Evolutionary conservation across 2,113 vertebrate species (phyloP).

Genomic region (Tenrec ecaudatus): DNA sequence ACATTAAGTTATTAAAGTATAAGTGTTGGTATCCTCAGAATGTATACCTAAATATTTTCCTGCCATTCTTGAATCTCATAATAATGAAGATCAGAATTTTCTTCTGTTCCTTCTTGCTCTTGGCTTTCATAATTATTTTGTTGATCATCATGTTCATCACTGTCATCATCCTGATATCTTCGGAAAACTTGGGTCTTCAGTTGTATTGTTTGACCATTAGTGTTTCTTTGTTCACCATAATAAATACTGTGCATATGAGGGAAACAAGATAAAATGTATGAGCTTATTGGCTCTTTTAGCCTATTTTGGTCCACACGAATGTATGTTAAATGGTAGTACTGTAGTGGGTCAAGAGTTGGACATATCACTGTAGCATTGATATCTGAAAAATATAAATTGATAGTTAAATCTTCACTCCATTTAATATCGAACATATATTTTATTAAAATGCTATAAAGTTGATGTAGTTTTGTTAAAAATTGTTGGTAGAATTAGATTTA

Average conservation of each 20-base stretch:
- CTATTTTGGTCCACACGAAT: conserved; percentile 90
- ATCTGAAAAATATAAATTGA: conserved; percentile 84
- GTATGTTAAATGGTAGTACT: conserved; percentile 88
- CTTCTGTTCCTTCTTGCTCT: conserved; percentile 79
- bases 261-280: conserved; percentile 88
- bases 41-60: conserved; percentile 40
- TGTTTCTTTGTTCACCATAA: conserved; percentile 89
- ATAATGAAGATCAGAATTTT: conserved; percentile 82
- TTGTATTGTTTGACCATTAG: conserved; percentile 73
- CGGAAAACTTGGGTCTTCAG: conserved; percentile 84
- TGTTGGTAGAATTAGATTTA: conserved; percentile 15
- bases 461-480: not conserved
- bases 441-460: conserved; percentile 10
- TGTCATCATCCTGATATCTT: conserved; percentile 81
- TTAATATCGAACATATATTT: not conserved
- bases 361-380: conserved; percentile 91
- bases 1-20: conserved; percentile 4
- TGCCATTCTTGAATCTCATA: conserved; percentile 72
- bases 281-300: conserved; percentile 87
- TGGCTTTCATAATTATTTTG: conserved; percentile 64
- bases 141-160: conserved; percentile 80
- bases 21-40: not conserved
- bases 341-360: conserved; percentile 83
- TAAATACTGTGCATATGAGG: conserved; percentile 89
- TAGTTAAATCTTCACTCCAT: conserved; percentile 41